Evolutionary conservation across 2,797 vertebrate species (phyloP).

Genomic region (Atherinosoma microstoma): DNA sequence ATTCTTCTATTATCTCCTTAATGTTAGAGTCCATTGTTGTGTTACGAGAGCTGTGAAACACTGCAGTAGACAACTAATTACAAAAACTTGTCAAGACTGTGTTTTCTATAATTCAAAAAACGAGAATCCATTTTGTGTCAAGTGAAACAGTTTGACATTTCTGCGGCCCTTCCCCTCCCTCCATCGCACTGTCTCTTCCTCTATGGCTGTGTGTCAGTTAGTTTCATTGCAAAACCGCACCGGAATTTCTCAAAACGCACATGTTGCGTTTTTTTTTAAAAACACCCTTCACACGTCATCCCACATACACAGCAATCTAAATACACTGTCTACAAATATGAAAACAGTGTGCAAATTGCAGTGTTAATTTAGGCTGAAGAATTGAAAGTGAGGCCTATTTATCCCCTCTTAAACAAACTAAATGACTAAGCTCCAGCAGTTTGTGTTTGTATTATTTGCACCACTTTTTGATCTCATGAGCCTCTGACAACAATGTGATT

Average conservation of each 20-base stretch:
- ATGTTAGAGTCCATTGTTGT: slow-evolving; percentile 80
- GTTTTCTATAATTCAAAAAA: slow-evolving; percentile 43
- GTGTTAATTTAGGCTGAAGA: not conserved
- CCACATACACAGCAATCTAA: fast-evolving
- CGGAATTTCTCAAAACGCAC: slow-evolving; percentile 78
- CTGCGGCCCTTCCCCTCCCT: slow-evolving; percentile 62
- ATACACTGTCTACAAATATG: not conserved
- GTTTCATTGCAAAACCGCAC: slow-evolving; percentile 83
- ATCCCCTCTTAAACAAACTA: not conserved
- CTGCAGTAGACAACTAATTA: slow-evolving; percentile 55
- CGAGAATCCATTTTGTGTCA: slow-evolving; percentile 66
- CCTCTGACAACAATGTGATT: not conserved
- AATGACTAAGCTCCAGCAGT: not conserved
- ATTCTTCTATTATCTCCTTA: slow-evolving; percentile 85
- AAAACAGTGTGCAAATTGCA: not conserved
- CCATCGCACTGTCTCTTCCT: slow-evolving; percentile 68
- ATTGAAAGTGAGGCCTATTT: not conserved
- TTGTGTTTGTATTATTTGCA: not conserved
- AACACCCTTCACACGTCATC: slow-evolving; percentile 14
- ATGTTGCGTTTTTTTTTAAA: slow-evolving; percentile 47
- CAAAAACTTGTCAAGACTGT: slow-evolving; percentile 37
- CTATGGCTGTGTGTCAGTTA: slow-evolving; percentile 54
- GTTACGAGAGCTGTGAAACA: slow-evolving; percentile 36
- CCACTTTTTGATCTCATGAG: not conserved
- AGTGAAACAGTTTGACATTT: slow-evolving; percentile 69